phyloP scores from a whole-genome alignment of 2,888 invertebrate species.

The Vanessa cardui region DNA sequence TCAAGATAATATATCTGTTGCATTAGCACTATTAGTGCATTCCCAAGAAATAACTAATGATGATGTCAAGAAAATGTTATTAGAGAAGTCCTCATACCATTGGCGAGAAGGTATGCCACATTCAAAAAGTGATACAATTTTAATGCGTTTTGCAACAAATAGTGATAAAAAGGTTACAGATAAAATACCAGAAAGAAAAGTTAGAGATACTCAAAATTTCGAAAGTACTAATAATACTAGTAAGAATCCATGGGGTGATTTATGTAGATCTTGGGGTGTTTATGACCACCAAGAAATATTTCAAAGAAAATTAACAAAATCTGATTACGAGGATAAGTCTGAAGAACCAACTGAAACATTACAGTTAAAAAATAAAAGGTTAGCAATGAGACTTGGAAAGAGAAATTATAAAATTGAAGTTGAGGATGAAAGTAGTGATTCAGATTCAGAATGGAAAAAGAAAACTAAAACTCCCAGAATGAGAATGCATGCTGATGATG shows the following conservation, averaged over 20 bases:
- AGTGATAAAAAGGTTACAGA: constrained; percentile 87
- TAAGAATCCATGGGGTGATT: constrained; percentile 89
- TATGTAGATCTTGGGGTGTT: constrained; percentile 87
- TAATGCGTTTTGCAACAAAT: constrained; percentile 89
- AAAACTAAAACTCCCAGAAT: constrained; percentile 87
- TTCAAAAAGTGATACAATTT: constrained; percentile 85
- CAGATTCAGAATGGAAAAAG: constrained; percentile 83
- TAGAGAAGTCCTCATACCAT: constrained; percentile 84
- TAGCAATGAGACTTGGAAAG: constrained; percentile 72
- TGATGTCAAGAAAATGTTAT: constrained; percentile 64
- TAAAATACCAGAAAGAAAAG: constrained; percentile 60
- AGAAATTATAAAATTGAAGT: constrained; percentile 58
- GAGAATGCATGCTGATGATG: constrained; percentile 95
- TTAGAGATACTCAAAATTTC: constrained; percentile 49
- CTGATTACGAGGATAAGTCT: constrained; percentile 56
- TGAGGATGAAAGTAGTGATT: constrained; percentile 69
- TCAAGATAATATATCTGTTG: constrained; percentile 83
- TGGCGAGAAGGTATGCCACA: constrained; percentile 89
- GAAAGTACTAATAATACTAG: constrained; percentile 60
- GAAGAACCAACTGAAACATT: constrained; percentile 51
- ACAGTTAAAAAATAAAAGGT: constrained; percentile 64
- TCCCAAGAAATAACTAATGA: constrained; percentile 76
- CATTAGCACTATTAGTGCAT: constrained; percentile 83
- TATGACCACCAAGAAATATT: constrained; percentile 84
- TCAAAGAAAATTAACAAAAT: constrained; percentile 59